Percentiles rank a stretch among this genome's conserved stretches.
Conservation (phyloP, 2,113 vertebrate species). For the Alces alces region DNA sequence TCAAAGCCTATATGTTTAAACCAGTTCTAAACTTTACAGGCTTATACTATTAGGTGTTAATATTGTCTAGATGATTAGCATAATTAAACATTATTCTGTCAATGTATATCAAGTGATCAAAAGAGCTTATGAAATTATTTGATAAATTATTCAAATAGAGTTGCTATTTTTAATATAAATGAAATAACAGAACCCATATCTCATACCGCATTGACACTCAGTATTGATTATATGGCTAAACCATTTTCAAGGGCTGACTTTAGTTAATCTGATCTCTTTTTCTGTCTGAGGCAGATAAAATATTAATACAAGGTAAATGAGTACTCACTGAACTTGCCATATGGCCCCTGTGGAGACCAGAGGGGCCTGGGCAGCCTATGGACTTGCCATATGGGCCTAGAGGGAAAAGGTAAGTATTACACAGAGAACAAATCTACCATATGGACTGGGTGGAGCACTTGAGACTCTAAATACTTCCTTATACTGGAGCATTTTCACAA, state of each 20-base stretch:
- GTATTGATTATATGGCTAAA: conserved; percentile 73
- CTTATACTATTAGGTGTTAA: conserved; percentile 38
- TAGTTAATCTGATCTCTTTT: conserved; percentile 68
- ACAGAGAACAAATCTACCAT: conserved; percentile 80
- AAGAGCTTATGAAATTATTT: conserved; percentile 68
- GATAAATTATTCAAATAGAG: conserved; percentile 58
- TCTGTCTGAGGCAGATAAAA: conserved; percentile 76
- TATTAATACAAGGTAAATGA: conserved; percentile 83
- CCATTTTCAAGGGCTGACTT: conserved; percentile 63
- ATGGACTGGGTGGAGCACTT: conserved; percentile 81
- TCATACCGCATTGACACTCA: conserved; percentile 41
- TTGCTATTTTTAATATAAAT: conserved; percentile 73
- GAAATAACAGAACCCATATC: conserved; percentile 57
- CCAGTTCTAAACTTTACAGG: conserved; percentile 38
- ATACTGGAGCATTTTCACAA: conserved; percentile 72
- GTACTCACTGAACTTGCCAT: conserved; percentile 79
- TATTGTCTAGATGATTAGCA: conserved; percentile 54
- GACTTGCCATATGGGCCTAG: conserved; percentile 83
- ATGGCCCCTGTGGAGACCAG: conserved; percentile 83
- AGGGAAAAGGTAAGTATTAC: conserved; percentile 80
- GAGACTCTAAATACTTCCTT: conserved; percentile 75
- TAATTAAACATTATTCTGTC: conserved; percentile 70
- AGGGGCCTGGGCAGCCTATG: conserved; percentile 79
- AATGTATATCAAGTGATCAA: conserved; percentile 63
- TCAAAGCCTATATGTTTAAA: conserved; percentile 62